Evolutionary conservation across 2,888 invertebrate genomes (phyloP).

Genomic region (Melitaea athalia): DNA sequence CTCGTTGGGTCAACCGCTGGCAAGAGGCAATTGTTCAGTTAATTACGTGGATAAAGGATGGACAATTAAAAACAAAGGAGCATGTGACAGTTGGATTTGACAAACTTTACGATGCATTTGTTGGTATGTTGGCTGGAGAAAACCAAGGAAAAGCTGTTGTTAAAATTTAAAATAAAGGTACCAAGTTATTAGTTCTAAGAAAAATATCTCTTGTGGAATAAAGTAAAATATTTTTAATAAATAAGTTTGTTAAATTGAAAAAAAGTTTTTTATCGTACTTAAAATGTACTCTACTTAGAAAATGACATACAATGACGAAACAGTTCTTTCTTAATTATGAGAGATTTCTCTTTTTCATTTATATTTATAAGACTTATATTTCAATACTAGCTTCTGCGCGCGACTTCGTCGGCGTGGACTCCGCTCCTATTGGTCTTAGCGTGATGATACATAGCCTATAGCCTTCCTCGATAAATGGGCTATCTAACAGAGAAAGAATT

Average conservation of each 20-base stretch:
- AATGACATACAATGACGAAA: slow-evolving; percentile 14
- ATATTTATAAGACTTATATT: too few relatives aligned
- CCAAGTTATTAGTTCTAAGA: neutral
- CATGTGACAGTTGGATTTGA: slow-evolving; percentile 87
- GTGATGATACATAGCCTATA: too few relatives aligned
- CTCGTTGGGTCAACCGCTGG: slow-evolving; percentile 81
- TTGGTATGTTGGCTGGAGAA: slow-evolving; percentile 83
- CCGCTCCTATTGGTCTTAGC: too few relatives aligned
- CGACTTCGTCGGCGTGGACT: too few relatives aligned
- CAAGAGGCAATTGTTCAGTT: slow-evolving; percentile 82
- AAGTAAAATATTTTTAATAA: slow-evolving; percentile 12
- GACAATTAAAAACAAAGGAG: slow-evolving; percentile 85
- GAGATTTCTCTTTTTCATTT: too few relatives aligned
- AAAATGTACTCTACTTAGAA: slow-evolving; percentile 4
- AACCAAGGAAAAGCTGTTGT: slow-evolving; percentile 87
- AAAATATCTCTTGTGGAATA: neutral
- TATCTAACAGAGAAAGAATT: too few relatives aligned
- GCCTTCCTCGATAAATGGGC: too few relatives aligned
- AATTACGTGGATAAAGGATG: slow-evolving; percentile 83
- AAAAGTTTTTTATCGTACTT: slow-evolving; percentile 22
- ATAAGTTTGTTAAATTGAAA: slow-evolving; percentile 18
- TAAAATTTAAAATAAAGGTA: slow-evolving; percentile 65
- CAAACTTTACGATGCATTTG: slow-evolving; percentile 85
- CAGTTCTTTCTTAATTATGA: neutral
- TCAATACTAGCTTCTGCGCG: too few relatives aligned